Conservation (phyloP, 2,797 vertebrate genomes). For the Peromyscus attwateri region DNA sequence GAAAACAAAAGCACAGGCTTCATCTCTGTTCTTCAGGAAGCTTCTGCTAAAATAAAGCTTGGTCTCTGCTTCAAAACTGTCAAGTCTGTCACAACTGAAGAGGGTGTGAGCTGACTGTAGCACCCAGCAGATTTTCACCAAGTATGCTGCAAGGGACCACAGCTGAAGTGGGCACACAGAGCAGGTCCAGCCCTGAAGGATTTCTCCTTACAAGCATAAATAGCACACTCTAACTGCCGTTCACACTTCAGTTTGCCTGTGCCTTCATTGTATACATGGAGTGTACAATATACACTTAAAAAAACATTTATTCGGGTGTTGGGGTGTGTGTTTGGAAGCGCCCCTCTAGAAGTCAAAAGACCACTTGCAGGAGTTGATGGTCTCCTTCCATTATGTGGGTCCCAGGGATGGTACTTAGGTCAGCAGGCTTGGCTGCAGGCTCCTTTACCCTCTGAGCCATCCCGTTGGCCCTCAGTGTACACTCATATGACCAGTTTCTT, state of each 20-base stretch:
- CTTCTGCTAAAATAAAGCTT: background rate
- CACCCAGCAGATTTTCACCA: background rate
- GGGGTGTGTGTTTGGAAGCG: background rate
- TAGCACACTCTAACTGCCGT: rapidly evolving
- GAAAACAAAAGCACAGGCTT: background rate
- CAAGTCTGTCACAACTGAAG: background rate
- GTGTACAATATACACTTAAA: background rate
- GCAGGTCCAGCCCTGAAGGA: rapidly evolving
- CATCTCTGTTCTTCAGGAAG: background rate
- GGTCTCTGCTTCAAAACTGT: background rate
- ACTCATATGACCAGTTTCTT: background rate
- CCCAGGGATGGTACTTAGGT: background rate
- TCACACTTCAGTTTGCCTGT: rapidly evolving
- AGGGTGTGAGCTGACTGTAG: rapidly evolving
- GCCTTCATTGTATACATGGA: background rate
- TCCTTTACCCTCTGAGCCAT: background rate
- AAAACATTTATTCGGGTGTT: background rate
- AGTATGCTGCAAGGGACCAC: rapidly evolving
- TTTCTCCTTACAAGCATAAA: rapidly evolving
- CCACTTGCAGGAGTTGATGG: background rate
- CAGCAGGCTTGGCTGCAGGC: background rate
- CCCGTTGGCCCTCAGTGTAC: background rate
- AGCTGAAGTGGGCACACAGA: rapidly evolving
- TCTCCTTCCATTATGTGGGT: background rate
- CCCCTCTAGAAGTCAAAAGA: background rate